Evolutionary conservation across 92 coral and sea anemone genomes (phyloP), one percentile per base, ranked within the genome.

Genomic region (Virgularia gustaviana): DNA sequence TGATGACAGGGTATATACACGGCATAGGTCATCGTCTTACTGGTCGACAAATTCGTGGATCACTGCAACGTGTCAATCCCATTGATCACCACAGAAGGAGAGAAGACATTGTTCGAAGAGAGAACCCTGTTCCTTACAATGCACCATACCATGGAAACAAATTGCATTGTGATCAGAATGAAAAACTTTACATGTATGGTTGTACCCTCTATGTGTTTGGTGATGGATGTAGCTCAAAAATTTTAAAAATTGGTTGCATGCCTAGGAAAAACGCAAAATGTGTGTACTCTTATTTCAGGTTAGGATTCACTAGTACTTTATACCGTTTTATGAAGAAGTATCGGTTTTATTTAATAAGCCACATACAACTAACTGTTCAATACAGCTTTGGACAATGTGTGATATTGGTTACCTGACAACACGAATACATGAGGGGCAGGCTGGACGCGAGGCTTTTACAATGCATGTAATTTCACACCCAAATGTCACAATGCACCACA

Each of bases 161-260:
- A 24, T 71, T 71, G 57, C 65, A 71, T 45, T 71, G 77, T 22
- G 77, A 71, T 34, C 77, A 71, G 53, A 71, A 71, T 36, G 43
- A 47, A 70, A 70, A 70, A 51, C 60, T 49, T 25, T 52, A 42
- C 20, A 67, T 67, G 62, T 67, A 67, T 30, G 86, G 86, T 47
- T 85, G 86, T 36, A 76, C 86, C 33, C 63, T 85, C n/a, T 81
- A 53, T 64, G 86, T 83, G 13, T 65, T 85, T 51, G 81, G 78
- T 70, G 80, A 81, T 56, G 86, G 89, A 16, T 64, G 75, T 65
- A 81, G 89, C 34, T 76, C 82, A 44, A 84, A 73, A 84, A 79
- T 79, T 35, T 33, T 79, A 27, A 37, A 70, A 34, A 75, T 84
- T 41, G 79, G 80, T 54, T 61, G 63, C 68, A 85, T 76, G 83